Evolutionary conservation across 2,888 invertebrate genomes (phyloP), one percentile per base, ranked within the genome.

Genomic region (Cerceris rybyensis): DNA sequence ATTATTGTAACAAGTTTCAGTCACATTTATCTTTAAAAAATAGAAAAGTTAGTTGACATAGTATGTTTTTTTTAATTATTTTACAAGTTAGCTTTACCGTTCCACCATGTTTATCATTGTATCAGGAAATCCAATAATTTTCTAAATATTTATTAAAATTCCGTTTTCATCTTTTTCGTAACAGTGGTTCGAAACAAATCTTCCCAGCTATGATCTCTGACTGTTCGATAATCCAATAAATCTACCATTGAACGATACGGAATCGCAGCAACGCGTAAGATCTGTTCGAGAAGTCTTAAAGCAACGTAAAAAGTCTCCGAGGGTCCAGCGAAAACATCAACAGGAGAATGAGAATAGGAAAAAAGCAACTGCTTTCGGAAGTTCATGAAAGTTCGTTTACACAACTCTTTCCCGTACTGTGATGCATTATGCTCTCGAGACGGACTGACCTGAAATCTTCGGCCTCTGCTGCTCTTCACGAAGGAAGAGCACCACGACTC

Each of bases 381-480:
- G 87, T 88, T 86, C 84, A 87, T 87, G 88, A 88, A 88, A 89
- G 87, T 86, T 87, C 86, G 88, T 88, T 89, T 88, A 88, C 88
- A 87, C 85, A 87, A 85, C 88, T 88, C 89, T 89, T 89, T 88
- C 85, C 87, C 83, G 84, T 84, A 85, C 86, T 86, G 86, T 85
- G 83, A 89, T 86, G 89, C 89, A 89, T 89, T 89, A 89, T 84
- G 87, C 88, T 89, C 90, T 91, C 86, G 90, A 90, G 89, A 89
- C 89, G 87, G 87, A 79, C 86, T 90, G 88, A 87, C 90, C 89
- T 88, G 88, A 86, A 89, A 90, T 90, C 88, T 90, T 89, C 87
- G 88, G 87, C 87, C 88, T 89, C 88, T 84, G 78, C 82, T 78
- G 83, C 84, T 82, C 83, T 83, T 79, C 80, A 84, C 81, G 78